Evolutionary conservation across 2,888 invertebrate genomes (phyloP).

Genomic region (Agrotis clavis): DNA sequence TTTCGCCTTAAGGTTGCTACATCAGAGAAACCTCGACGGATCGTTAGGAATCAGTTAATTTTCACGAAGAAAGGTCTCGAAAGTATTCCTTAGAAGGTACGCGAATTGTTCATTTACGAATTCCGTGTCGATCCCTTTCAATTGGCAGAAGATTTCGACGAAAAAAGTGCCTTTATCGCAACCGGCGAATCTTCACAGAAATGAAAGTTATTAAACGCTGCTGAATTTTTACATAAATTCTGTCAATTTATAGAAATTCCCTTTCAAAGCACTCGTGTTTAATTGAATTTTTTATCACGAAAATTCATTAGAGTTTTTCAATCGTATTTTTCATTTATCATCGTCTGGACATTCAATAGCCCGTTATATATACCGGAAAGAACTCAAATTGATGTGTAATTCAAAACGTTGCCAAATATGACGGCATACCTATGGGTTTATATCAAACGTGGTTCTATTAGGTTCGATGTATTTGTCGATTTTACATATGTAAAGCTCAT

Average conservation of each 20-base stretch:
- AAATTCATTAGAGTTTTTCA: conserved; percentile 45
- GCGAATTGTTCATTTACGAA: conserved; percentile 72
- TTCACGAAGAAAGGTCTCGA: conserved; percentile 62
- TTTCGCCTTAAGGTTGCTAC: conserved; percentile 65
- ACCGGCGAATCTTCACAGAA: conserved; percentile 51
- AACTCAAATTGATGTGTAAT: conserved; percentile 66
- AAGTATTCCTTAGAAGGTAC: conserved; percentile 64
- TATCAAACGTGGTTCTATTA: conserved; percentile 58
- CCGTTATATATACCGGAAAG: conserved; percentile 33
- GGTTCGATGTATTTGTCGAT: conserved; percentile 46
- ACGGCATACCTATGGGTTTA: conserved; percentile 61
- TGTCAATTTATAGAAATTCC: conserved; percentile 53
- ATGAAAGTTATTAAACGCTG: conserved; percentile 55
- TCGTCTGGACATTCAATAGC: conserved; percentile 25
- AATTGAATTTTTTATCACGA: conserved; percentile 52
- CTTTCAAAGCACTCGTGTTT: conserved; percentile 45
- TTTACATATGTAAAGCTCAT: conserved; percentile 21
- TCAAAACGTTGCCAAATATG: conserved; percentile 72
- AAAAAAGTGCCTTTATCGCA: conserved; percentile 62
- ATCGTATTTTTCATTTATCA: conserved; percentile 40
- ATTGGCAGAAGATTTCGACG: conserved; percentile 67
- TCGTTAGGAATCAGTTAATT: conserved; percentile 71
- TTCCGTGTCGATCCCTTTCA: conserved; percentile 66
- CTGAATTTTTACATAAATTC: conserved; percentile 47
- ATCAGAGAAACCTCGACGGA: conserved; percentile 55